Evolutionary conservation across 2,888 invertebrate species (phyloP), one percentile per base, ranked within the genome.

Genomic region (Erannis defoliaria): DNA sequence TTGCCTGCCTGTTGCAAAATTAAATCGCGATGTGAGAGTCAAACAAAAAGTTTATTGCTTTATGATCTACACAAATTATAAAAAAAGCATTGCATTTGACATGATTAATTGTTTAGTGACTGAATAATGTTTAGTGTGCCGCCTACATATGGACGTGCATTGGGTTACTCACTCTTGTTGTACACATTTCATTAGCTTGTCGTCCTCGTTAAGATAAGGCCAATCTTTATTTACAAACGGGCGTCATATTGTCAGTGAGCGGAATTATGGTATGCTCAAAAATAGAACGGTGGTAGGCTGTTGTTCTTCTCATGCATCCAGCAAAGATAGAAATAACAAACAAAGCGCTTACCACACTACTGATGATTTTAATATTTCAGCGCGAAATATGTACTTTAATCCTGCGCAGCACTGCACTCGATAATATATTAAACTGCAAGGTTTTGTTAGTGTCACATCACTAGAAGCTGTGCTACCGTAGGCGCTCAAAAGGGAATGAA

Each of bases 1-100:
- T 49, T n/a, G n/a, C n/a, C n/a, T n/a, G n/a, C n/a, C n/a, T n/a
- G n/a, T n/a, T 64, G 61, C 63, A 50, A 51, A 59, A 40, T 40
- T 51, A 42, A 51, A 62, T 65, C 61, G 26, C 26, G 48, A 45
- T 54, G 64, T 62, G 66, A 66, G 68, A 66, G 70, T 68, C 55
- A 55, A 46, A 14, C 9, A 60, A 60, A 55, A 60, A 60, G 19
- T 14, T 12, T 60, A 54, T 48, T 45, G 45, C 38, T 26, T 43
- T 49, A 35, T 37, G 19, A 4, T 31, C 38, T 12, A 65, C 56
- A 62, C 57, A 53, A 61, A 60, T 64, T 68, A 23, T 38, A 40
- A 51, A 40, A 42, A 35, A 57, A 56, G 31, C 29, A 42, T 6
- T 35, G 33, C 8, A 45, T 14, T 40, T 21, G 14, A 48, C 46